Conservation (phyloP, 2,797 vertebrate genomes). For the Spinus pinus region DNA sequence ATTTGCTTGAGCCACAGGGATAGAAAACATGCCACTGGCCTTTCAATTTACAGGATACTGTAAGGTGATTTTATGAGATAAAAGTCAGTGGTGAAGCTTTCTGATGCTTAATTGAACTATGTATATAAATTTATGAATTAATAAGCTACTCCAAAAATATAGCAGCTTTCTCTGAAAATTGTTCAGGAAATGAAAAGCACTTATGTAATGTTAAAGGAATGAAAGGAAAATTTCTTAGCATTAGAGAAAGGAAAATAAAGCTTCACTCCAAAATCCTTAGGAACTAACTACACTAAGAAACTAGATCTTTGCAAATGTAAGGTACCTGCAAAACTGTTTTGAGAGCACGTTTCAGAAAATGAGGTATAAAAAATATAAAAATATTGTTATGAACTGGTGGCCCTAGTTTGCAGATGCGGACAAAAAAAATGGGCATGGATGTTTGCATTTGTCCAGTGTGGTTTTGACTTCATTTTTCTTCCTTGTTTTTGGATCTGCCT, state of each 20-base stretch:
- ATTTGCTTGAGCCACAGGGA: neutral
- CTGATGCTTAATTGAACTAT: neutral
- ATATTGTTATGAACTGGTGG: neutral
- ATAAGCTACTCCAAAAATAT: constrained; percentile 9
- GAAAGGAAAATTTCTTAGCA: constrained; percentile 32
- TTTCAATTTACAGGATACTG: neutral
- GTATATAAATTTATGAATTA: neutral
- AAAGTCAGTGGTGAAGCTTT: neutral
- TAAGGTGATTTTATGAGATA: neutral
- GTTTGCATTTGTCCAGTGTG: neutral
- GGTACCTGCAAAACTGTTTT: neutral
- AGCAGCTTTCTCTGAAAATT: neutral
- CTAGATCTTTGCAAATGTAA: neutral
- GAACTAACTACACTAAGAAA: neutral
- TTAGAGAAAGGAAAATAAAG: constrained; percentile 14
- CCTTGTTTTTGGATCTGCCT: neutral
- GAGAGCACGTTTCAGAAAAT: neutral
- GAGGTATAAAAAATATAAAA: neutral
- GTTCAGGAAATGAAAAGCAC: constrained; percentile 61
- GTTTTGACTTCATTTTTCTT: neutral
- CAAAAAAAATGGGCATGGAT: rapidly evolving
- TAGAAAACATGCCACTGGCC: neutral
- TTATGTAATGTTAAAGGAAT: constrained; percentile 52
- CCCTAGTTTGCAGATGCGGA: neutral
- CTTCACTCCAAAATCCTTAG: neutral